Evolutionary conservation across 2,797 vertebrate species (phyloP).

Genomic region (Craterocephalus amniculus): DNA sequence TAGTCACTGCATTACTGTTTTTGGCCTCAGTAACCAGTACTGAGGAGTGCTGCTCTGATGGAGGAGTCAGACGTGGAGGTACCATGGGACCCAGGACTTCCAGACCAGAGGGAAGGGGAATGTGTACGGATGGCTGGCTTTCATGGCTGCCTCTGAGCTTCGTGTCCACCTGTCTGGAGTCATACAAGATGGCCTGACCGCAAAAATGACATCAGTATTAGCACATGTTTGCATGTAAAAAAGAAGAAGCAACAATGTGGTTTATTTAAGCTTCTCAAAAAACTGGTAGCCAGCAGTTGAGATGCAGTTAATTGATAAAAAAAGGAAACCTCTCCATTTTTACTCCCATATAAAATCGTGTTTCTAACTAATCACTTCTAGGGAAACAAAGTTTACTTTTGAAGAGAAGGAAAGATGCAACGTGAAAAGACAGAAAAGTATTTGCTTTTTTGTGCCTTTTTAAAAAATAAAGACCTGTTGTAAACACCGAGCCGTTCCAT

Average conservation of each 20-base stretch:
- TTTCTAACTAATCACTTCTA: neutral
- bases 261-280: neutral
- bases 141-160: slow-evolving; percentile 7
- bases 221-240: neutral
- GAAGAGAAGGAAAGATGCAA: neutral
- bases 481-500: neutral
- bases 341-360: neutral
- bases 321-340: neutral
- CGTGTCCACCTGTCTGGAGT: slow-evolving; percentile 17
- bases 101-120: slow-evolving; percentile 54
- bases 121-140: slow-evolving; percentile 12
- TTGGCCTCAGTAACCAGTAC: slow-evolving; percentile 89
- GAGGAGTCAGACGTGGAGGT: slow-evolving; percentile 83
- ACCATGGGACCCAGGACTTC: slow-evolving; percentile 51
- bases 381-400: slow-evolving; percentile 2
- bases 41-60: slow-evolving; percentile 86
- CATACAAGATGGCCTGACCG: slow-evolving; percentile 85
- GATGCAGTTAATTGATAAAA: neutral
- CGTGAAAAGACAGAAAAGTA: too few species aligned
- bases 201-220: slow-evolving; percentile 2
- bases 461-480: too few species aligned
- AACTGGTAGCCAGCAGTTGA: neutral
- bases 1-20: slow-evolving; percentile 85
- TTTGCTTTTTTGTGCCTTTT: neutral
- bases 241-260: neutral